phyloP scores from a whole-genome alignment of 2,113 vertebrate species.

The Melozone crissalis region DNA sequence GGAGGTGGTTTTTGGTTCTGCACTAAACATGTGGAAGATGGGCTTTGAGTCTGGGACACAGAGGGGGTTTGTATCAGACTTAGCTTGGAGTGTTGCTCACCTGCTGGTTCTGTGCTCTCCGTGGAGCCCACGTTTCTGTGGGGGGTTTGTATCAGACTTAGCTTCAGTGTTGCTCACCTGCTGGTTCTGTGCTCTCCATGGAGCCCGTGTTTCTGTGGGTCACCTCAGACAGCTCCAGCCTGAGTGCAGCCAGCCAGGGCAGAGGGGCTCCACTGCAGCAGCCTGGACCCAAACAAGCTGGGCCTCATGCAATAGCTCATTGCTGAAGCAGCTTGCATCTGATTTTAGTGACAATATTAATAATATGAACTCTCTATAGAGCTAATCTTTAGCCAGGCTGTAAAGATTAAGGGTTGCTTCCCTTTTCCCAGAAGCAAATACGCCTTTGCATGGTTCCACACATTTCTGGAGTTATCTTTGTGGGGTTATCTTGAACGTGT shows the following conservation, averaged over 20 bases:
- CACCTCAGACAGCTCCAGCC: not conserved
- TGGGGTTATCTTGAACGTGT: not conserved
- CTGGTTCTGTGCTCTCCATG: not conserved
- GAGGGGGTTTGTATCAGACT: not conserved
- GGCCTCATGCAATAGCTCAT: not conserved
- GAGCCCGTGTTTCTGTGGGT: accelerated
- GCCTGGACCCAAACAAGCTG: not conserved
- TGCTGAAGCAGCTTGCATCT: not conserved
- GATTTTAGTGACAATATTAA: not conserved
- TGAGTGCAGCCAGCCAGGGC: not conserved
- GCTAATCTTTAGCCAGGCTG: not conserved
- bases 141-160: not conserved
- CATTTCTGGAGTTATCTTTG: not conserved
- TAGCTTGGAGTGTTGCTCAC: not conserved
- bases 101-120: not conserved
- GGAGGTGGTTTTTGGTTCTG: not conserved
- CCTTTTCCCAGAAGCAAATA: not conserved
- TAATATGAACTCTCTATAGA: not conserved
- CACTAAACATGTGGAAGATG: not conserved
- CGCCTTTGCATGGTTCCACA: not conserved
- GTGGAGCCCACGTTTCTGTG: accelerated
- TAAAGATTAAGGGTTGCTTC: not conserved
- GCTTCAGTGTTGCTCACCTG: not conserved
- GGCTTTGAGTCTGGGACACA: not conserved
- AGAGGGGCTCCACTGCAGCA: not conserved